These are phyloP conservation scores for Sebastes steindachneri DNA, from an alignment of 2,797 vertebrate genomes.

Conservation along the genomic window DNA sequence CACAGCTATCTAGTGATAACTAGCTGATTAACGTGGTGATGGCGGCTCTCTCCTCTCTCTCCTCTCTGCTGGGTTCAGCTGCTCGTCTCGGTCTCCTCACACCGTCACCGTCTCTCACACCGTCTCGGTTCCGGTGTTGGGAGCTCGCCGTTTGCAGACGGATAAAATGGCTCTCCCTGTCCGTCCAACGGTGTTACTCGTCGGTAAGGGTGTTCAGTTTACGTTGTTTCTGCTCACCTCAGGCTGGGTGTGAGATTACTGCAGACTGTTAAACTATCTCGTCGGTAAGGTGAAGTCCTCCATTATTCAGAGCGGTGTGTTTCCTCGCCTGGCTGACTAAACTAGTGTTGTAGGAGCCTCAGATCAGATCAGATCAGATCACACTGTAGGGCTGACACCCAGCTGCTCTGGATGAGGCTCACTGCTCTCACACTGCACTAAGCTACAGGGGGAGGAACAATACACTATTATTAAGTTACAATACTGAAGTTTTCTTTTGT, in stretches of 20 bases:
- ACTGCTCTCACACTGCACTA: not conserved
- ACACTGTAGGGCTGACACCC: not conserved
- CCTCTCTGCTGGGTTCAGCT: not conserved
- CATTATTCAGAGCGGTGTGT: slow-evolving; percentile 46
- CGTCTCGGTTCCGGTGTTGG: not conserved
- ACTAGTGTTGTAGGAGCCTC: slow-evolving; percentile 16
- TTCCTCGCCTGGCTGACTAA: slow-evolving; percentile 22
- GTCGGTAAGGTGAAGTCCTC: not conserved
- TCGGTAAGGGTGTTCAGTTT: slow-evolving; percentile 65
- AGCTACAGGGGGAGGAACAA: not conserved
- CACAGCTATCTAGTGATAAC: not conserved
- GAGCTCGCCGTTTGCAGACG: not conserved
- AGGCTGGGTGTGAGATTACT: slow-evolving; percentile 20
- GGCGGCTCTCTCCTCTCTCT: not conserved
- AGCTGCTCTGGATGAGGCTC: not conserved
- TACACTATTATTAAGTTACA: not conserved
- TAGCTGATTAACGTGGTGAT: slow-evolving; percentile 1
- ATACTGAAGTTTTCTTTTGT: not conserved
- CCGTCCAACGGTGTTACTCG: slow-evolving; percentile 21
- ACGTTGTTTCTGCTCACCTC: slow-evolving; percentile 17
- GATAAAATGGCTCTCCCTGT: not conserved
- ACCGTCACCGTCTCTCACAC: not conserved
- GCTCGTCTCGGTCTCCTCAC: not conserved
- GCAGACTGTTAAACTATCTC: not conserved
- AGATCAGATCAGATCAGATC: slow-evolving; percentile 17